Conservation (phyloP, 2,888 invertebrate genomes). For the Cephonodes hylas region DNA sequence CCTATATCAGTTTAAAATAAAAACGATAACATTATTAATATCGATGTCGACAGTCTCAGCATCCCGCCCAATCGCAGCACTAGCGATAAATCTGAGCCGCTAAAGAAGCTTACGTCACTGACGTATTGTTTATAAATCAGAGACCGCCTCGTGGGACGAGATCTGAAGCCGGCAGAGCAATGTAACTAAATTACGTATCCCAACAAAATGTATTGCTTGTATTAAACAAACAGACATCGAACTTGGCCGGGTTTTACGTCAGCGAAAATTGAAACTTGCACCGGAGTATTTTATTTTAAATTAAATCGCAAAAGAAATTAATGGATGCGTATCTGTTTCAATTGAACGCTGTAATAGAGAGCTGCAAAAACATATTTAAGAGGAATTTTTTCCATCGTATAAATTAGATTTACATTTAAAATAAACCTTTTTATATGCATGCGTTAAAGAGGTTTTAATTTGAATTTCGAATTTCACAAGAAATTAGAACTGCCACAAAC, state of each 20-base stretch:
- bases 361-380: neutral
- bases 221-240: neutral
- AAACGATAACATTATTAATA: constrained; percentile 18
- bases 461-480: neutral
- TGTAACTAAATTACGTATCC: constrained; percentile 23
- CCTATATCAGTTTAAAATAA: too few relatives aligned
- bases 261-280: constrained; percentile 4
- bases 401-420: neutral
- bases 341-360: constrained; percentile 9
- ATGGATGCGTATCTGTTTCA: constrained; percentile 13
- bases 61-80: constrained; percentile 44
- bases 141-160: constrained; percentile 48
- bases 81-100: constrained; percentile 77
- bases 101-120: constrained; percentile 81
- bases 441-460: neutral
- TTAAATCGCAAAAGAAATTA: constrained; percentile 11
- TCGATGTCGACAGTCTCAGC: constrained; percentile 42
- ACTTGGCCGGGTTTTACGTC: neutral
- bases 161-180: constrained; percentile 29
- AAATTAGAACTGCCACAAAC: neutral
- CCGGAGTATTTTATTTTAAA: constrained; percentile 2
- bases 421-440: neutral
- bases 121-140: constrained; percentile 80
- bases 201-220: constrained; percentile 1
- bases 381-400: neutral